Conservation (phyloP, 1,140 invertebrate genomes). For the Propsilocerus akamusi region DNA sequence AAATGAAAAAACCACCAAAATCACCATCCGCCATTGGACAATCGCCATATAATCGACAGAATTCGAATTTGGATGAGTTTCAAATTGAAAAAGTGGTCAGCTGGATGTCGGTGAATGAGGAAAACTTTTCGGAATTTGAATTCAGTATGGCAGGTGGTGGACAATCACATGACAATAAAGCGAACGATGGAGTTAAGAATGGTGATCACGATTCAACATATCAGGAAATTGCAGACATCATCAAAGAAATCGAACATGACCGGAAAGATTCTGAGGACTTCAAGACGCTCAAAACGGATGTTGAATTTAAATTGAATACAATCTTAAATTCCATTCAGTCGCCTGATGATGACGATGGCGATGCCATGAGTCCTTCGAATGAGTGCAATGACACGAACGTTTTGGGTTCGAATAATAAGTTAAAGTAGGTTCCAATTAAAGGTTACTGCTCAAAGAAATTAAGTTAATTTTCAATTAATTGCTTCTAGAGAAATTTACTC, state of each 20-base stretch:
- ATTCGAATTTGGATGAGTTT: conserved; percentile 18
- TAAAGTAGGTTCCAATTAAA: not conserved
- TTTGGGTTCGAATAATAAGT: not conserved
- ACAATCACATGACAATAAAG: conserved; percentile 14
- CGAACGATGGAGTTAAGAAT: conserved; percentile 13
- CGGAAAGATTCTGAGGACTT: conserved; percentile 11
- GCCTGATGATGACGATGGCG: not conserved
- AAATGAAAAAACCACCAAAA: not conserved
- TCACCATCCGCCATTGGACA: conserved; percentile 11
- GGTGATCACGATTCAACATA: conserved; percentile 19
- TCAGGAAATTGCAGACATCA: conserved; percentile 22
- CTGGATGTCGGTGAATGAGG: conserved; percentile 18
- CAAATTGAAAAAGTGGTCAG: conserved; percentile 23
- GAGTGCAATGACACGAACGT: not conserved
- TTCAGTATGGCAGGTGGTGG: conserved; percentile 9
- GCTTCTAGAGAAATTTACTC: conserved; percentile 19
- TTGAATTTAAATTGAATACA: not conserved
- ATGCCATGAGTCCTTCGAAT: not conserved
- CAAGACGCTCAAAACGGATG: not conserved
- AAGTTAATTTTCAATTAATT: too few relatives aligned
- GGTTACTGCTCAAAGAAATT: not conserved
- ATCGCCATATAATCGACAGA: conserved; percentile 17
- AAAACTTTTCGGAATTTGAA: not conserved
- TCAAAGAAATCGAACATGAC: conserved; percentile 24
- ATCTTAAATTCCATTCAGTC: conserved; percentile 3